These are phyloP conservation scores for Enteromius anoplus DNA, from an alignment of 2,797 vertebrate genomes.

Conservation along the genomic window DNA sequence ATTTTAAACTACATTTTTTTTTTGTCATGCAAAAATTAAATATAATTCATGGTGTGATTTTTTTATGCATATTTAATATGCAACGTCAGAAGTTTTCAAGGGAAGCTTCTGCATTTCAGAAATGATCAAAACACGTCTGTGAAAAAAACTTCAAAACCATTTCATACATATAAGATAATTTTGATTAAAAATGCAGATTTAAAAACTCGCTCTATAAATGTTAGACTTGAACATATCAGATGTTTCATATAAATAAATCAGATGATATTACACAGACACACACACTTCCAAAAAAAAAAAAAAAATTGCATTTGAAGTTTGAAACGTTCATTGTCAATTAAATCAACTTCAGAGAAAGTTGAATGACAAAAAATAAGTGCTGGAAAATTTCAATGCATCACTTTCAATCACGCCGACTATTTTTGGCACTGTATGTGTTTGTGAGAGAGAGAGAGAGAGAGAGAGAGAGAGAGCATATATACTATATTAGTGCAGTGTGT, in stretches of 20 bases:
- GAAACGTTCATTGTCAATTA: slow-evolving; percentile 17
- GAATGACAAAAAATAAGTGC: neutral
- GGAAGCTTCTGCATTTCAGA: slow-evolving; percentile 12
- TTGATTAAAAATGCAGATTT: slow-evolving; percentile 28
- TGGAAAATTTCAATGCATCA: slow-evolving; percentile 18
- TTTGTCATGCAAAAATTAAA: neutral
- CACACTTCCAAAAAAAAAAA: neutral
- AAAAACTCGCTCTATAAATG: neutral
- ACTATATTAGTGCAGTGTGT: slow-evolving; percentile 25
- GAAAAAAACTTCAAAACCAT: slow-evolving; percentile 25
- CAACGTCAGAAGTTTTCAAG: slow-evolving; percentile 26
- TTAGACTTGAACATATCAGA: neutral
- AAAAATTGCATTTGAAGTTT: slow-evolving; percentile 24
- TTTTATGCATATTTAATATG: slow-evolving; percentile 27
- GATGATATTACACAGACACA: neutral
- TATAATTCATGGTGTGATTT: slow-evolving; percentile 12
- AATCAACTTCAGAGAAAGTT: slow-evolving; percentile 32
- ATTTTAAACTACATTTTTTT: neutral
- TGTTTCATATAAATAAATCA: neutral
- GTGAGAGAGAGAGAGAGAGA: neutral
- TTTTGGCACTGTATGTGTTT: neutral
- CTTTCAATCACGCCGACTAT: slow-evolving; percentile 18
- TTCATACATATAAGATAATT: slow-evolving; percentile 4
- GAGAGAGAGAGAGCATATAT: neutral
- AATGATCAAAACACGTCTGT: slow-evolving; percentile 24